A percentile compares a stretch with the other conserved stretches of the same genome.
Evolutionary conservation across 2,888 invertebrate species (phyloP).

Genomic region (Chymomyza fuscimana): DNA sequence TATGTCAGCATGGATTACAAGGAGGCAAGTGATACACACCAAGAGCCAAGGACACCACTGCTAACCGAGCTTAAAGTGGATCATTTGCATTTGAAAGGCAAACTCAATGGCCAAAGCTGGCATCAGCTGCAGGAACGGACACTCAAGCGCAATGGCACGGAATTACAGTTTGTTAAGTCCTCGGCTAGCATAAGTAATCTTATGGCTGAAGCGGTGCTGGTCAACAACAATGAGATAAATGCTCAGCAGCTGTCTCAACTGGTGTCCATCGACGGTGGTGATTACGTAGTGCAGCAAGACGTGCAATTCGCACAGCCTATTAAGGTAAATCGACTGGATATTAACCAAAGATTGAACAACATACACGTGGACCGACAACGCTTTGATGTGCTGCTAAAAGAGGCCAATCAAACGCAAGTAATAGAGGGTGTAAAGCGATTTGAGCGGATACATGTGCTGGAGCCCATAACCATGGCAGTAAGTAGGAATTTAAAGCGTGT

Average conservation of each 20-base stretch:
- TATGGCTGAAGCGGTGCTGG: constrained; percentile 67
- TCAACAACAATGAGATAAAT: constrained; percentile 64
- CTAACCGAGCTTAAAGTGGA: constrained; percentile 75
- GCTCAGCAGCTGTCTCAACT: constrained; percentile 70
- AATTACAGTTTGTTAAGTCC: constrained; percentile 80
- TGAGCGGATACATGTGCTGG: constrained; percentile 79
- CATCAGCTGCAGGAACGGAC: constrained; percentile 79
- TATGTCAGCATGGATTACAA: constrained; percentile 50
- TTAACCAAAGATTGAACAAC: constrained; percentile 80
- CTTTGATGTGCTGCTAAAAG: constrained; percentile 80
- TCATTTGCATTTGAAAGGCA: constrained; percentile 79
- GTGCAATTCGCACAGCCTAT: constrained; percentile 79
- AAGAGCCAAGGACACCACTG: constrained; percentile 16
- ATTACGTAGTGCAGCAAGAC: constrained; percentile 79
- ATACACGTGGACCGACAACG: constrained; percentile 78
- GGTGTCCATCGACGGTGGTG: constrained; percentile 77
- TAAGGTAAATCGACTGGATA: constrained; percentile 76
- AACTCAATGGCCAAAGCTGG: constrained; percentile 81
- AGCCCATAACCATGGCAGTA: constrained; percentile 78
- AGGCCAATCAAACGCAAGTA: constrained; percentile 78
- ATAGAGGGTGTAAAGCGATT: constrained; percentile 80
- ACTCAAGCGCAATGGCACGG: constrained; percentile 79
- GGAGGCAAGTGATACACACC: constrained; percentile 18
- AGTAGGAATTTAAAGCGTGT: constrained; percentile 26
- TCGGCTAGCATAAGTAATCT: constrained; percentile 65